Percentiles rank a stretch among this genome's conserved stretches.
These are phyloP conservation scores for Ophion ellenae DNA, from an alignment of 2,888 invertebrate genomes.

Conservation along the genomic window DNA sequence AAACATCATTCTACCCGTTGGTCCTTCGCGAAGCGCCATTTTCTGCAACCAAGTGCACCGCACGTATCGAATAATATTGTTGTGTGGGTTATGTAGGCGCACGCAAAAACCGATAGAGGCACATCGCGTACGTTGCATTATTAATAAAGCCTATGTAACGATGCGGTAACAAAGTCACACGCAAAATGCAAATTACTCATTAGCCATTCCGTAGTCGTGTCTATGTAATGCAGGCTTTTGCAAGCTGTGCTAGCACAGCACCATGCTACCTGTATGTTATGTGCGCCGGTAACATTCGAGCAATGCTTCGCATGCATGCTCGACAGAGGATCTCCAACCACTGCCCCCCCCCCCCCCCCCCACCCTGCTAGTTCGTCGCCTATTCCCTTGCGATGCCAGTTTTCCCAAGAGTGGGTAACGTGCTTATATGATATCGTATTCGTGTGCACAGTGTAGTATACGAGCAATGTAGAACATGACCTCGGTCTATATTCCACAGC, in stretches of 20 bases:
- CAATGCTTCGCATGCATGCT: constrained; percentile 53
- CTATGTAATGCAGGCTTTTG: constrained; percentile 56
- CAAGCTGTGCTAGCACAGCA: constrained; percentile 42
- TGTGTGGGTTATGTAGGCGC: neutral
- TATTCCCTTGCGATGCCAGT: constrained; percentile 1
- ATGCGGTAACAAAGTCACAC: constrained; percentile 77
- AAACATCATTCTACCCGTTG: neutral
- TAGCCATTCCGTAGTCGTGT: constrained; percentile 63
- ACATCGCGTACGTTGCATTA: constrained; percentile 76
- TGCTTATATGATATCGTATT: constrained; percentile 18
- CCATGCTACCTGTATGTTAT: constrained; percentile 14
- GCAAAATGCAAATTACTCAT: constrained; percentile 79
- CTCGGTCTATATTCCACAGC: constrained; percentile 16
- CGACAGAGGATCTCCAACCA: constrained; percentile 40
- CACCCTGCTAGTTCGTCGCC: neutral
- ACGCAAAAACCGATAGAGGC: constrained; percentile 58
- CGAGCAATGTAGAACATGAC: constrained; percentile 45
- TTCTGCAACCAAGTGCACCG: neutral
- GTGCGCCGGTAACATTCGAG: constrained; percentile 33
- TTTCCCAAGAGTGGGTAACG: constrained; percentile 36
- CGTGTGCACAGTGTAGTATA: constrained; percentile 10
- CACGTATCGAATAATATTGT: constrained; percentile 1
- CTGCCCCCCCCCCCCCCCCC: neutral
- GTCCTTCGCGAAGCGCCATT: constrained; percentile 12
- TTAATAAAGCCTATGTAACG: constrained; percentile 77